Evolutionary conservation across 2,113 vertebrate species (phyloP), one percentile per base, ranked within the genome.

Genomic region (Kryptolebias marmoratus): DNA sequence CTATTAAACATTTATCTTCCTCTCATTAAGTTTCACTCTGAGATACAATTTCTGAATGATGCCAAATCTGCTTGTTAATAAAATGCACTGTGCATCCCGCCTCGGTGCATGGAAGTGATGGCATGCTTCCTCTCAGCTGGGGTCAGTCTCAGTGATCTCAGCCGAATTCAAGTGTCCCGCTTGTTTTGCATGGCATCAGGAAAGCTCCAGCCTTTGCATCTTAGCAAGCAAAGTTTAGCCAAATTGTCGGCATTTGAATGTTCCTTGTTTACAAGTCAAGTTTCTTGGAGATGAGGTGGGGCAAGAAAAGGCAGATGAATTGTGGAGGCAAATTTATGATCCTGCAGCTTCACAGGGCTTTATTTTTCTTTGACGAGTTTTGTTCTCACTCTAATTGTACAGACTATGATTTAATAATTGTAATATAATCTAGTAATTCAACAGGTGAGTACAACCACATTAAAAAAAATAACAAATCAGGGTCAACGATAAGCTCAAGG

Each of bases 261-360:
- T 36, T 63, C 36, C 81, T 88, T 78, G 67, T 92, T 92, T 91
- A 89, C 89, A 91, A 90, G 91, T 91, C 87, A 88, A 89, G 88
- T 91, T 91, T 86, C 87, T 77, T 73, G 49, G 69, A 81, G 72
- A 77, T 44, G 73, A 62, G 27, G 28, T 15, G 42, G 48, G 32
- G 14, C 36, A 61, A 64, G 83, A 73, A 11, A 1, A 10, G 45
- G 39, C 11, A 52, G 32, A 44, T 53, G 49, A 72, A 44, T 54
- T 45, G 13, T 30, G 9, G 22, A 83, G 32, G 66, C 53, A 83
- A 87, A 81, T 83, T 61, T 53, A 32, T 12, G 55, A 61, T 31
- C 39, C 47, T 53, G 16, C 54, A 14, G 13, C 11, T 47, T 3
- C 16, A 15, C 5, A 36, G 36, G 3, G 14, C 15, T 16, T 3